These are phyloP conservation scores for Camptogramma bilineatum DNA, from an alignment of 2,888 invertebrate genomes.

Conservation along the genomic window DNA sequence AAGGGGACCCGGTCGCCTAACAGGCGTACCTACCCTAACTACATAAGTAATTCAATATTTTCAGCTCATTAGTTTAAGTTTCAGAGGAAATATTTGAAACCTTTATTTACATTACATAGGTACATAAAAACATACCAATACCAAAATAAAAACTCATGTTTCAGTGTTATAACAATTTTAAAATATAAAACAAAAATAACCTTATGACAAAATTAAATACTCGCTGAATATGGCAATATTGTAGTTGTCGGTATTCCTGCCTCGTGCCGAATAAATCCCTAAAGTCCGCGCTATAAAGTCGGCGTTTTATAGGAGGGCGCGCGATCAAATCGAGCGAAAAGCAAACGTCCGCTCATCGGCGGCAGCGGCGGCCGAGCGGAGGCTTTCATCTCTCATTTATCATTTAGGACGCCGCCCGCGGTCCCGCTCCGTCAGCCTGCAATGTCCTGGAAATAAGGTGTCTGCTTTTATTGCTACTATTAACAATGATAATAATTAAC, in stretches of 20 bases:
- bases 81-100: too few relatives aligned
- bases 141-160: too few relatives aligned
- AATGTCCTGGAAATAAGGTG: not conserved
- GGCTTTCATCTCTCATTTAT: constrained; percentile 60
- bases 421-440: not conserved
- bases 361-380: constrained; percentile 35
- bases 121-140: too few relatives aligned
- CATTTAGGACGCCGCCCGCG: constrained; percentile 47
- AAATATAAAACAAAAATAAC: too few relatives aligned
- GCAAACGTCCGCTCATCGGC: constrained; percentile 24
- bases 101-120: too few relatives aligned
- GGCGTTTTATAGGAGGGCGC: constrained; percentile 37
- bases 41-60: too few relatives aligned
- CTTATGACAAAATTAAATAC: not conserved
- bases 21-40: too few relatives aligned
- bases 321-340: constrained; percentile 43
- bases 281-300: constrained; percentile 31
- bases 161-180: too few relatives aligned
- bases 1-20: too few relatives aligned
- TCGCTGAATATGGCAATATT: not conserved
- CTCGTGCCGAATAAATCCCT: constrained; percentile 24
- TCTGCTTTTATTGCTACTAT: too few relatives aligned
- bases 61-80: too few relatives aligned
- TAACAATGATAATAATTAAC: too few relatives aligned
- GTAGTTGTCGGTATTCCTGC: constrained; percentile 3